Evolutionary conservation across 2,113 vertebrate genomes (phyloP).

Genomic region (Gopherus evgoodei): DNA sequence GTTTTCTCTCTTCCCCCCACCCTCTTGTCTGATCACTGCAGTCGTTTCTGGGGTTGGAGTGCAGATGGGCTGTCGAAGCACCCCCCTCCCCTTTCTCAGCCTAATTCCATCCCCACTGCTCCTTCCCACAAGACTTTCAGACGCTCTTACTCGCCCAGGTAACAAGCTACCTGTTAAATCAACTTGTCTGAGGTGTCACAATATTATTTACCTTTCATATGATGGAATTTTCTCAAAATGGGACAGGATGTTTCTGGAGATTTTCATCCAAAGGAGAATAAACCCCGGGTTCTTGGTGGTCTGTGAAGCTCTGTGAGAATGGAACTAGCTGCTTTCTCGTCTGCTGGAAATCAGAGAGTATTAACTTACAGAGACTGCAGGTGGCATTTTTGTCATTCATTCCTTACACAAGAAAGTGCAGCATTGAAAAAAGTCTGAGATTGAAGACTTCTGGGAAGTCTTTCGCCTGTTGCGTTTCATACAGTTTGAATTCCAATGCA

Average conservation of each 20-base stretch:
- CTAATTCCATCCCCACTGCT: slow-evolving; percentile 93
- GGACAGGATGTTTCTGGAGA: not conserved
- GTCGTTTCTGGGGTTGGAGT: slow-evolving; percentile 98
- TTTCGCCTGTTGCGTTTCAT: not conserved
- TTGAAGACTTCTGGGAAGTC: not conserved
- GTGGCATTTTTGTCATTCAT: not conserved
- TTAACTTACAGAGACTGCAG: not conserved
- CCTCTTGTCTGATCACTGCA: slow-evolving; percentile 85
- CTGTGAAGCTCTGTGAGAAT: not conserved
- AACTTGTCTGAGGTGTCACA: slow-evolving; percentile 84
- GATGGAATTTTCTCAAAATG: not conserved
- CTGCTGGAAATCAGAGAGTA: not conserved
- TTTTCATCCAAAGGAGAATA: not conserved
- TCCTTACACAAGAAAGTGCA: not conserved
- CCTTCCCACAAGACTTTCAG: slow-evolving; percentile 96
- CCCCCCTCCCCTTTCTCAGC: slow-evolving; percentile 92
- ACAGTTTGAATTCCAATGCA: slow-evolving; percentile 24
- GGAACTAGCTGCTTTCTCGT: not conserved
- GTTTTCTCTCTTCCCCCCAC: slow-evolving; percentile 63
- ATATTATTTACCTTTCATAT: slow-evolving; percentile 79
- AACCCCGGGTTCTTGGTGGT: not conserved
- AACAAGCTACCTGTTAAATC: slow-evolving; percentile 84
- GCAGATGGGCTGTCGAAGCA: slow-evolving; percentile 96
- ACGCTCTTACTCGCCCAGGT: slow-evolving; percentile 98
- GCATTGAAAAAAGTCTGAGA: not conserved